These are phyloP conservation scores for Bambusicola thoracicus DNA, from an alignment of 2,113 vertebrate species.

Conservation along the genomic window DNA sequence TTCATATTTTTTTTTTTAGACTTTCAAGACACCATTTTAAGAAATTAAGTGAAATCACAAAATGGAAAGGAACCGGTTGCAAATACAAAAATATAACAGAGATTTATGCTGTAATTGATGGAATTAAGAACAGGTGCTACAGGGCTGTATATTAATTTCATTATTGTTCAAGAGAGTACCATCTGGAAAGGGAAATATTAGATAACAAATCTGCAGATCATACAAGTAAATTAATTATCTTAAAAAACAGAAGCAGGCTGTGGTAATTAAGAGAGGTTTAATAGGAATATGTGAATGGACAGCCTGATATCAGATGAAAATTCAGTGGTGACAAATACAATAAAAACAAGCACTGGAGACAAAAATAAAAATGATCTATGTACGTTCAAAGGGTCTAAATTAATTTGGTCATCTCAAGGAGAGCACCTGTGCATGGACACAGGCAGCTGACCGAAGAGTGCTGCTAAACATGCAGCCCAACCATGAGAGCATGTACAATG, in stretches of 20 bases:
- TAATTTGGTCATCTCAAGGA: neutral
- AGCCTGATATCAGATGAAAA: neutral
- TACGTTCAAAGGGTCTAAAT: neutral
- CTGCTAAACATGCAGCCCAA: neutral
- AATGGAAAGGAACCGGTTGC: neutral
- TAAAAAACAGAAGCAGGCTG: neutral
- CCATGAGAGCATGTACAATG: neutral
- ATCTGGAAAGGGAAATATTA: neutral
- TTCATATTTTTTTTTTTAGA: neutral
- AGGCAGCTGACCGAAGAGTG: neutral
- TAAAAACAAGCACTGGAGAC: neutral
- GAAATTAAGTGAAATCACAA: neutral
- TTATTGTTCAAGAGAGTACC: neutral
- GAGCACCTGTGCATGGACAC: neutral
- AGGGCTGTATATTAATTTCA: neutral
- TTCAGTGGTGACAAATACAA: neutral
- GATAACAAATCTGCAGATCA: neutral
- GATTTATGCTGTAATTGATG: neutral
- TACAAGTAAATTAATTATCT: neutral
- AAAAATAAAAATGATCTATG: neutral
- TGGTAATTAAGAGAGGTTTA: neutral
- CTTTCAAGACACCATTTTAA: neutral
- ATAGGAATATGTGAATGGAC: neutral
- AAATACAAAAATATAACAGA: neutral
- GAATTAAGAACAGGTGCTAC: neutral